Percentiles rank a stretch among this genome's conserved stretches.
These are phyloP conservation scores for Thymelicus lineola DNA, from an alignment of 2,888 invertebrate species.

Conservation along the genomic window DNA sequence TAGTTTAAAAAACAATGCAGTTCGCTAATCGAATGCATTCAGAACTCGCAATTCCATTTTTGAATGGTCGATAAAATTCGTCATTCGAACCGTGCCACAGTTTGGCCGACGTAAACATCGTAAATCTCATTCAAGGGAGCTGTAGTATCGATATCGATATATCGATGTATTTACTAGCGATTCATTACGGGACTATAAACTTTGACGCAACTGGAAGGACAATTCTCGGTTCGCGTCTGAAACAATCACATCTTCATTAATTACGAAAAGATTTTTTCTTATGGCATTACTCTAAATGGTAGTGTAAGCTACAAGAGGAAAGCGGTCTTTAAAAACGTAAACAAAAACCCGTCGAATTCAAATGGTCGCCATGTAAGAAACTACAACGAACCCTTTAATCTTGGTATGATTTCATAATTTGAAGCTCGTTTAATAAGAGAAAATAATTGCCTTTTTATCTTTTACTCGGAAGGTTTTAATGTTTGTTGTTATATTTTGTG, in stretches of 20 bases:
- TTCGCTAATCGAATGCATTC: slow-evolving; percentile 66
- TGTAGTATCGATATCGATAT: slow-evolving; percentile 66
- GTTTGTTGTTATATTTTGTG: slow-evolving; percentile 23
- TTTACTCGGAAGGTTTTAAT: slow-evolving; percentile 27
- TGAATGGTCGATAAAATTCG: slow-evolving; percentile 79
- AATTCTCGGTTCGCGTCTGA: slow-evolving; percentile 66
- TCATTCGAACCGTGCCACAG: slow-evolving; percentile 71
- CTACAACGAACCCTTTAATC: slow-evolving; percentile 43
- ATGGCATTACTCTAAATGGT: slow-evolving; percentile 45
- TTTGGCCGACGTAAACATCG: slow-evolving; percentile 78
- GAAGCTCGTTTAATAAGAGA: slow-evolving; percentile 20
- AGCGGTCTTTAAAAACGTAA: slow-evolving; percentile 36
- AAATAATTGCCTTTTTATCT: slow-evolving; percentile 27
- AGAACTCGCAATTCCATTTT: slow-evolving; percentile 66
- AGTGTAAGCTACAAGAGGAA: slow-evolving; percentile 45
- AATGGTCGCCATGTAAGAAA: slow-evolving; percentile 45
- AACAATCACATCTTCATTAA: slow-evolving; percentile 83
- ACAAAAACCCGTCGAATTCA: slow-evolving; percentile 50
- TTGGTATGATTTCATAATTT: slow-evolving; percentile 51
- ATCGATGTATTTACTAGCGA: slow-evolving; percentile 64
- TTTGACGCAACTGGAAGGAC: slow-evolving; percentile 65
- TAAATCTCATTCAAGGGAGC: slow-evolving; percentile 79
- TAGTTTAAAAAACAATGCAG: slow-evolving; percentile 59
- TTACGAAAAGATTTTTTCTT: slow-evolving; percentile 73
- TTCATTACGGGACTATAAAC: slow-evolving; percentile 65